Evolutionary conservation across 35 echinoderm and acorn worm genomes (phyloP).

Genomic region (Holothuria glaberrima): DNA sequence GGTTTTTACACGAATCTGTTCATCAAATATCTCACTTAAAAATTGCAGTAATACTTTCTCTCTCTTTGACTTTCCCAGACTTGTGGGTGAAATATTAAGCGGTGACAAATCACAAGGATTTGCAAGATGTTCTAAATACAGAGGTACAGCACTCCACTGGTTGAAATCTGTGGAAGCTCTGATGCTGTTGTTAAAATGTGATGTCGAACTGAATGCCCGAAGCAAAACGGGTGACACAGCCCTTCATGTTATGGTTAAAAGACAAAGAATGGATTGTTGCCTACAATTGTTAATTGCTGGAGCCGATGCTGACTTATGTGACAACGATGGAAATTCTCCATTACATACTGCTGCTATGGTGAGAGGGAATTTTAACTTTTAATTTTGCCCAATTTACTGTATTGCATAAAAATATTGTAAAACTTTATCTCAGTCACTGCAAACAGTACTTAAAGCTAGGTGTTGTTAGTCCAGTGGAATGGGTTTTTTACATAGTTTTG

Average conservation of each 20-base stretch:
- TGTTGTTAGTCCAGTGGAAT: no score
- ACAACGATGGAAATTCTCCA: conserved; percentile 16
- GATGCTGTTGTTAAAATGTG: background rate
- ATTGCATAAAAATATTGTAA: no score
- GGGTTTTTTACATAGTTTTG: no score
- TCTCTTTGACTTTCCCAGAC: background rate
- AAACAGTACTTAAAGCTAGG: no score
- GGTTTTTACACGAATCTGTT: no score
- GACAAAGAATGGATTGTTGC: conserved; percentile 15
- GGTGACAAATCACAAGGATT: background rate
- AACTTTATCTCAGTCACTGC: no score
- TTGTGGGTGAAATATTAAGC: background rate
- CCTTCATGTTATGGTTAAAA: conserved; percentile 43
- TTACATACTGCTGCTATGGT: conserved; percentile 8
- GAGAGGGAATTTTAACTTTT: background rate
- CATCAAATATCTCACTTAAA: no score
- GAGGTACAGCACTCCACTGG: conserved; percentile 29
- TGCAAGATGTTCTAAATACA: background rate
- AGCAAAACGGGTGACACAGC: conserved; percentile 47
- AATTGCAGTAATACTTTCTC: background rate
- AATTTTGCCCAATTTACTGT: no score
- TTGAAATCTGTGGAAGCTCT: background rate
- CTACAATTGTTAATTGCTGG: conserved; percentile 8
- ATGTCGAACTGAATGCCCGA: background rate
- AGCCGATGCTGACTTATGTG: background rate